Evolutionary conservation across 2,113 vertebrate genomes (phyloP).

Genomic region (Tupaia chinensis): DNA sequence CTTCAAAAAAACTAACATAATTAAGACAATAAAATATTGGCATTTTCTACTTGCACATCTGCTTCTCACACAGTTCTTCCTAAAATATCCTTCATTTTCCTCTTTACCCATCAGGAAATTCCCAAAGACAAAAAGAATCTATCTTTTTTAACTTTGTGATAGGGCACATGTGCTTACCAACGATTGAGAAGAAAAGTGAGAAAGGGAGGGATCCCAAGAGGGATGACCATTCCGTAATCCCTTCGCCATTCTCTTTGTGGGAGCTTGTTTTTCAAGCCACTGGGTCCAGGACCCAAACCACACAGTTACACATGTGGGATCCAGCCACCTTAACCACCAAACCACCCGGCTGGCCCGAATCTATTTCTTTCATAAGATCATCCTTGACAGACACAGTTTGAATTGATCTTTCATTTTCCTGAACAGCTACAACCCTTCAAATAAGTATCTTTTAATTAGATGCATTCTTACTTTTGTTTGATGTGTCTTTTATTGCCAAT

Average conservation of each 20-base stretch:
- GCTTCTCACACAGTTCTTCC: not conserved
- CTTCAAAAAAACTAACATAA: slow-evolving; percentile 1
- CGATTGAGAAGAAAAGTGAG: no score
- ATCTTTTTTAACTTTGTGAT: no score
- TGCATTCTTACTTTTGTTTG: not conserved
- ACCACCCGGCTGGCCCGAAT: not conserved
- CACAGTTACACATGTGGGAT: no score
- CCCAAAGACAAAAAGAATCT: not conserved
- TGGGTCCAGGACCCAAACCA: no score
- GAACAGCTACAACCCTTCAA: not conserved
- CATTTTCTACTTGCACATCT: not conserved
- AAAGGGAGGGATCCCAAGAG: no score
- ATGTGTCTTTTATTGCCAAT: not conserved
- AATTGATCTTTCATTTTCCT: not conserved
- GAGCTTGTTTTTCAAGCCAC: no score
- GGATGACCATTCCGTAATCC: no score
- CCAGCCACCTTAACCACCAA: no score
- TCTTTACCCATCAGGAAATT: slow-evolving; percentile 15
- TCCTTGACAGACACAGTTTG: not conserved
- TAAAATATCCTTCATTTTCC: slow-evolving; percentile 2
- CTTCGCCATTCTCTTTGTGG: no score
- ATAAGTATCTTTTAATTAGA: not conserved
- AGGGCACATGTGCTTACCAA: no score
- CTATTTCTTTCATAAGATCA: not conserved
- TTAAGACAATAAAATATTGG: not conserved